phyloP scores from a whole-genome alignment of 2,888 invertebrate species.

The Andrena fulva region DNA sequence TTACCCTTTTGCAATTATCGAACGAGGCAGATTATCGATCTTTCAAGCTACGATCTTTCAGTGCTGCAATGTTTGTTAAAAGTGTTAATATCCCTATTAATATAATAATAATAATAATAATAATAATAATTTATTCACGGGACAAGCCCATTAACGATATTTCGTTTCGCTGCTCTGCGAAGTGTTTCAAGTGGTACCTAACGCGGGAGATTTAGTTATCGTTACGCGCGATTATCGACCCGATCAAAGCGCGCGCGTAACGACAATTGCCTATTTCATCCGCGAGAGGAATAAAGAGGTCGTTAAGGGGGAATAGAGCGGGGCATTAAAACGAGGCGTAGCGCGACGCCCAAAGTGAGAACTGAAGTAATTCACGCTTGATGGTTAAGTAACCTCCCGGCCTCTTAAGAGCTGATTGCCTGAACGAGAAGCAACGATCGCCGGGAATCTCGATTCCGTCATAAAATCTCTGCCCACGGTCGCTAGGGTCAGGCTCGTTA shows the following conservation, averaged over 20 bases:
- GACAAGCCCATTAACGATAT: too few relatives aligned
- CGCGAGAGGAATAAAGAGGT: conserved; percentile 13
- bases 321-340: conserved; percentile 36
- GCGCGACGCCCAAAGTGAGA: conserved; percentile 53
- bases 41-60: not conserved
- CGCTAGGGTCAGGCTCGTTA: conserved; percentile 39
- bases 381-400: conserved; percentile 52
- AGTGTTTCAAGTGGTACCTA: not conserved
- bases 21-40: not conserved
- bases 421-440: conserved; percentile 51
- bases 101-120: too few relatives aligned
- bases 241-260: not conserved
- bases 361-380: conserved; percentile 40
- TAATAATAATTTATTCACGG: too few relatives aligned
- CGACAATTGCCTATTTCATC: conserved; percentile 13
- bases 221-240: conserved; percentile 18
- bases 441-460: conserved; percentile 47
- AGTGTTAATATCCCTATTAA: not conserved
- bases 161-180: too few relatives aligned
- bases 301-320: conserved; percentile 31
- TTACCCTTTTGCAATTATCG: not conserved
- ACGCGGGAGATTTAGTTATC: not conserved
- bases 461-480: conserved; percentile 57
- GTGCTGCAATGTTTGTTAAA: not conserved
- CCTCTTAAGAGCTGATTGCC: conserved; percentile 50